Evolutionary conservation across 2,888 invertebrate species (phyloP), one percentile per base, ranked within the genome.

Genomic region (Molorchus minor): DNA sequence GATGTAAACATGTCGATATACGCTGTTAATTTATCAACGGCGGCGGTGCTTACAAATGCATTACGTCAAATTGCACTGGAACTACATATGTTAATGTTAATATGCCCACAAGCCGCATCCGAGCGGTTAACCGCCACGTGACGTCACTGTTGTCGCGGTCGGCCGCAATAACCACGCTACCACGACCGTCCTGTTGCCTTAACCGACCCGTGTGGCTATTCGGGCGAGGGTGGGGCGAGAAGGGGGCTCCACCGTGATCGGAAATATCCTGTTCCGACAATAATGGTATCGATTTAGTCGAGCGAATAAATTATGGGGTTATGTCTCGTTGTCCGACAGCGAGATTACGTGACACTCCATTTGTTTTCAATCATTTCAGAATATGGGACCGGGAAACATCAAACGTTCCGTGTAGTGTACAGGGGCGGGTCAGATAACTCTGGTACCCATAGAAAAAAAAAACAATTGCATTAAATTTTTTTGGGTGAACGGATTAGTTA

Each of bases 51-150:
- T 69, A 68, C 67, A 63, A 68, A 69, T 70, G 71, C 72, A 71
- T 73, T 71, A 75, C 66, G 71, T 73, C 72, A 70, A 73, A 75
- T 70, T 62, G 72, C 68, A 38, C 63, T 61, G 65, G 64, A 71
- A 74, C 71, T 75, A 72, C 74, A 75, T 75, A 73, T 74, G 75
- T 76, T 74, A 75, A 75, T 76, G 75, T 74, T 74, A 73, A 76
- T 74, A 67, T 58, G 61, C 64, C 75, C 75, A 64, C 75, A 73
- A 70, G 66, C 74, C 73, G 72, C 74, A 67, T 67, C 65, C 62
- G 61, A 62, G 73, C 73, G 76, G 75, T 70, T 59, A 63, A 74
- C 74, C 74, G 67, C 68, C 61, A 62, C 64, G 68, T 74, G 75
- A 75, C 75, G 75, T 73, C 75, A 73, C 69, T 67, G 72, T 74